These are phyloP conservation scores for Balearica regulorum DNA, from an alignment of 2,797 vertebrate species.

Conservation along the genomic window DNA sequence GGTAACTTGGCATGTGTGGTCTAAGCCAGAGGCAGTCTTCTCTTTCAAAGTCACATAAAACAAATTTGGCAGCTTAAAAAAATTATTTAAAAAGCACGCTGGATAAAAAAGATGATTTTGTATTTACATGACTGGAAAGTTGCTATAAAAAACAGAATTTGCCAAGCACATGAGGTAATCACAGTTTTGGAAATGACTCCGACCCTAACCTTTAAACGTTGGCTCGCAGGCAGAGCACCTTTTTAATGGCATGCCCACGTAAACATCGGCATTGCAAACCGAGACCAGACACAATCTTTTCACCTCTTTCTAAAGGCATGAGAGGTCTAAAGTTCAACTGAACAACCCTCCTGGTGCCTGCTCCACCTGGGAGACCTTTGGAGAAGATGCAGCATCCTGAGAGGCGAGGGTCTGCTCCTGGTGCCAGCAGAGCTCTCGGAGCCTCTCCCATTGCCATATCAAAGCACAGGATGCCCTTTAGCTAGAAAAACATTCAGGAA, in stretches of 20 bases:
- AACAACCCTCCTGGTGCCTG: background rate
- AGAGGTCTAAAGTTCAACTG: conserved; percentile 16
- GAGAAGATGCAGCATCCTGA: background rate
- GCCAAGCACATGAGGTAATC: conserved; percentile 49
- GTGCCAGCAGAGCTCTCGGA: background rate
- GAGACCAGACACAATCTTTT: background rate
- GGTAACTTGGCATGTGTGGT: background rate
- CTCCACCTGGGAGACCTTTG: background rate
- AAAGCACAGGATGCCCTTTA: conserved; percentile 61
- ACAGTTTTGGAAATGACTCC: conserved; percentile 26
- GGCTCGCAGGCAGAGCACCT: conserved; percentile 1
- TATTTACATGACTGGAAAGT: conserved; percentile 43
- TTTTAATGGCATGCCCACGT: background rate
- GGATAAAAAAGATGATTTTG: conserved; percentile 22
- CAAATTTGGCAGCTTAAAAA: conserved; percentile 8
- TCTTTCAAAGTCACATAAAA: conserved; percentile 6
- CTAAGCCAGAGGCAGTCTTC: conserved; percentile 19
- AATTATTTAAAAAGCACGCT: background rate
- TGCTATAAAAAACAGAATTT: background rate
- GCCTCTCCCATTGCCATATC: background rate
- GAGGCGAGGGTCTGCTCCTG: background rate
- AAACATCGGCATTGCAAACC: background rate
- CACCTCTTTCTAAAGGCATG: background rate
- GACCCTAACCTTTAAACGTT: conserved; percentile 33
- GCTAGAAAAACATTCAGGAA: conserved; percentile 47